Conservation (phyloP, 2,888 invertebrate genomes). For the Limnephilus marmoratus region DNA sequence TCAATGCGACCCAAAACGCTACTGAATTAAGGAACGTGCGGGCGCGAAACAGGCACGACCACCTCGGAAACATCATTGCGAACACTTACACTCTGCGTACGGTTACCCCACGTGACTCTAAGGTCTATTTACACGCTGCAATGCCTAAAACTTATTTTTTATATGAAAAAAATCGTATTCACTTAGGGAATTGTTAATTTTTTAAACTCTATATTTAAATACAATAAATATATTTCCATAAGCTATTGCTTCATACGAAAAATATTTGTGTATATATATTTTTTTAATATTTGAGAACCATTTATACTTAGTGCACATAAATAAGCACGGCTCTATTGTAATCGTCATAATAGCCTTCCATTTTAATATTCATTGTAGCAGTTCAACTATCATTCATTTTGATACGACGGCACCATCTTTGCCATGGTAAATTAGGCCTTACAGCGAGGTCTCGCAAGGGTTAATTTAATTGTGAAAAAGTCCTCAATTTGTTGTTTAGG, state of each 20-base stretch:
- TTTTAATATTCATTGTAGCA: slow-evolving; percentile 66
- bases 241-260: no score
- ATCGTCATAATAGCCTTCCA: slow-evolving; percentile 65
- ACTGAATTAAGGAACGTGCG: no score
- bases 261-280: background rate
- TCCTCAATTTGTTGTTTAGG: slow-evolving; percentile 63
- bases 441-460: slow-evolving; percentile 24
- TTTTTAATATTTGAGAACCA: slow-evolving; percentile 42
- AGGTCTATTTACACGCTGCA: no score
- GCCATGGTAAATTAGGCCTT: slow-evolving; percentile 44
- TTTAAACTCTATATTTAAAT: no score
- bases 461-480: slow-evolving; percentile 47
- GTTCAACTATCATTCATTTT: slow-evolving; percentile 61
- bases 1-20: no score
- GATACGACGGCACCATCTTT: slow-evolving; percentile 16
- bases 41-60: no score
- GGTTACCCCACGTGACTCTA: no score
- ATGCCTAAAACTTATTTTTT: no score
- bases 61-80: no score
- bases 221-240: no score
- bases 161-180: no score
- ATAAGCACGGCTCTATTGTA: slow-evolving; percentile 63
- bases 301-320: slow-evolving; percentile 40
- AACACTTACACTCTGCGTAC: no score
- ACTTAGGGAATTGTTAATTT: background rate